Conservation (phyloP, 2,888 invertebrate genomes). For the Plemyria rubiginata region DNA sequence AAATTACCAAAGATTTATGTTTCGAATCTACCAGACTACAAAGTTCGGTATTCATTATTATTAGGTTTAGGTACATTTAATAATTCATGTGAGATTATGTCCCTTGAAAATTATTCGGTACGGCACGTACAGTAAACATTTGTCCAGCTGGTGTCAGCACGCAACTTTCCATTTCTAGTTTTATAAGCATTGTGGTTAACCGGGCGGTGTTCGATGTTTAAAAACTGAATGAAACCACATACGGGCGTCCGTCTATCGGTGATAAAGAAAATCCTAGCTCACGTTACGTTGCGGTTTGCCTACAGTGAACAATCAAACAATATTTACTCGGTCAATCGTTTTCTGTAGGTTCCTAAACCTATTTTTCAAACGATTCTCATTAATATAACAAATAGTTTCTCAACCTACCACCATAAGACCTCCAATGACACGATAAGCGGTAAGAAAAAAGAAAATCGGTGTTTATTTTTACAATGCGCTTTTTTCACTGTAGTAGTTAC, state of each 20-base stretch:
- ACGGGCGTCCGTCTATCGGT: constrained; percentile 15
- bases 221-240: constrained; percentile 58
- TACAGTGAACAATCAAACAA: constrained; percentile 11
- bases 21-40: too few relatives aligned
- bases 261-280: constrained; percentile 37
- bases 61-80: neutral
- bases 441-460: too few relatives aligned
- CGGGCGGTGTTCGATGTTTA: constrained; percentile 57
- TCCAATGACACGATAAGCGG: too few relatives aligned
- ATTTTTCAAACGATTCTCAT: too few relatives aligned
- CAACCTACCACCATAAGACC: too few relatives aligned
- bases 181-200: constrained; percentile 71
- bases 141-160: constrained; percentile 51
- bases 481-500: too few relatives aligned
- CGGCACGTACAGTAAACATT: constrained; percentile 75
- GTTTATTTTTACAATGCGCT: too few relatives aligned
- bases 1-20: neutral
- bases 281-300: constrained; percentile 24
- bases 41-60: neutral
- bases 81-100: neutral
- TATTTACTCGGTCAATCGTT: constrained; percentile 19
- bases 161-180: constrained; percentile 78
- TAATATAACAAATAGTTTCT: too few relatives aligned
- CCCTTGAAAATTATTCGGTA: constrained; percentile 39
- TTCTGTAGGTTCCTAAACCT: too few relatives aligned